Percentiles rank a stretch among this genome's conserved stretches.
Conservation (phyloP, 2,888 invertebrate genomes). For the Cataglyphis livida region DNA sequence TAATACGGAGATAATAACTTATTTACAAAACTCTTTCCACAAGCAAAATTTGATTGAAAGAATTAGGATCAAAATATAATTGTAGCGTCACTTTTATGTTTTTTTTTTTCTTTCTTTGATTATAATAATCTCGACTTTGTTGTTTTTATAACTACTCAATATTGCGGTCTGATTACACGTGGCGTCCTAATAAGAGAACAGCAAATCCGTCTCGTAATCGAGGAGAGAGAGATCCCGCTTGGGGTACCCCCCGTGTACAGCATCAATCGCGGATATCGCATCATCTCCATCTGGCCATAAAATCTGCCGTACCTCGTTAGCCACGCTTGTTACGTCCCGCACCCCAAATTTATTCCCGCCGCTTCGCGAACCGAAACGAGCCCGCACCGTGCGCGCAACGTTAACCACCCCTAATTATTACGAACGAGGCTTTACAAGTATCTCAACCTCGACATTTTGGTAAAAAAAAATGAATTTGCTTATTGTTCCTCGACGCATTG, state of each 20-base stretch:
- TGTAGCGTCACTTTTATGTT: neutral
- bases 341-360: slow-evolving; percentile 72
- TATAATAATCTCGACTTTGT: neutral
- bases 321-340: slow-evolving; percentile 82
- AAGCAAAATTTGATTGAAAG: neutral
- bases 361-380: slow-evolving; percentile 60
- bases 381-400: slow-evolving; percentile 61
- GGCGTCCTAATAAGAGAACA: slow-evolving; percentile 66
- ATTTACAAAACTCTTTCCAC: neutral
- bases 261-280: slow-evolving; percentile 83
- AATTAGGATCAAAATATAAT: neutral
- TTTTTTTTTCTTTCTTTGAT: neutral
- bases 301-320: slow-evolving; percentile 84
- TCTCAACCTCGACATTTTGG: slow-evolving; percentile 46
- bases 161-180: slow-evolving; percentile 39
- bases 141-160: slow-evolving; percentile 51
- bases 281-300: slow-evolving; percentile 84
- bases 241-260: slow-evolving; percentile 63
- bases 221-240: slow-evolving; percentile 60
- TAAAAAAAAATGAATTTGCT: slow-evolving; percentile 37
- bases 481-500: slow-evolving; percentile 17
- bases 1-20: neutral
- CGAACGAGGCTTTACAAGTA: slow-evolving; percentile 78
- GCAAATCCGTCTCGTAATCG: slow-evolving; percentile 68
- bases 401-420: slow-evolving; percentile 82